Percentiles rank a stretch among this genome's conserved stretches.
These are phyloP conservation scores for Lophius americanus DNA, from an alignment of 2,797 vertebrate genomes.

Conservation along the genomic window DNA sequence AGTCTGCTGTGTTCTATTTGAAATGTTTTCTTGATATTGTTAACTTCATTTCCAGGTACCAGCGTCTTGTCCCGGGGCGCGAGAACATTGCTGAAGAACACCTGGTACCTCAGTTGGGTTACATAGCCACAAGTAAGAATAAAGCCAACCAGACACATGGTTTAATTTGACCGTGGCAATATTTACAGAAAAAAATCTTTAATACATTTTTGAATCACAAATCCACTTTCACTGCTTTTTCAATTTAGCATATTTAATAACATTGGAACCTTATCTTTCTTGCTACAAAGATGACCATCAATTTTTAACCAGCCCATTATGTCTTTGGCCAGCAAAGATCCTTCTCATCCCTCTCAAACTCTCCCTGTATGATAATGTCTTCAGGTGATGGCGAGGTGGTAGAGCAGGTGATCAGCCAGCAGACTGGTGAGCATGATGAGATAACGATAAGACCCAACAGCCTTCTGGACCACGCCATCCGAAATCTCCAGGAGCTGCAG, in stretches of 20 bases:
- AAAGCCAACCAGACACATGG: neutral
- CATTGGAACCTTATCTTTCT: neutral
- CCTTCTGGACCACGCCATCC: slow-evolving; percentile 90
- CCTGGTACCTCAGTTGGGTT: slow-evolving; percentile 95
- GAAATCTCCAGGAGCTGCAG: slow-evolving; percentile 88
- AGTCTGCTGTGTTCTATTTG: neutral
- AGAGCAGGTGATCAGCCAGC: slow-evolving; percentile 97
- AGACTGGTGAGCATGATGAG: slow-evolving; percentile 88
- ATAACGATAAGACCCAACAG: slow-evolving; percentile 78
- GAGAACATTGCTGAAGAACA: slow-evolving; percentile 95
- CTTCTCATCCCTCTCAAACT: neutral
- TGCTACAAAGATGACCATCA: neutral
- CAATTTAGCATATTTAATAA: neutral
- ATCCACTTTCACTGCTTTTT: neutral
- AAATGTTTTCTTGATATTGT: neutral
- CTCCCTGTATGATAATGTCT: slow-evolving; percentile 5
- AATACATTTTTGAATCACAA: neutral
- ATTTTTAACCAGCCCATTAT: neutral
- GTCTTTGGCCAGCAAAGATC: neutral
- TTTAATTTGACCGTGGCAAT: slow-evolving; percentile 2
- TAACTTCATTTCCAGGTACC: slow-evolving; percentile 81
- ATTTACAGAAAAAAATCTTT: neutral
- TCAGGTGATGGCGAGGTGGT: slow-evolving; percentile 96
- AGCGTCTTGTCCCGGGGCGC: slow-evolving; percentile 94
- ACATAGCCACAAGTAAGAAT: slow-evolving; percentile 95